A percentile compares a stretch with the other conserved stretches of the same genome.
Conservation (phyloP, 2,888 invertebrate genomes). For the Plusia festucae region DNA sequence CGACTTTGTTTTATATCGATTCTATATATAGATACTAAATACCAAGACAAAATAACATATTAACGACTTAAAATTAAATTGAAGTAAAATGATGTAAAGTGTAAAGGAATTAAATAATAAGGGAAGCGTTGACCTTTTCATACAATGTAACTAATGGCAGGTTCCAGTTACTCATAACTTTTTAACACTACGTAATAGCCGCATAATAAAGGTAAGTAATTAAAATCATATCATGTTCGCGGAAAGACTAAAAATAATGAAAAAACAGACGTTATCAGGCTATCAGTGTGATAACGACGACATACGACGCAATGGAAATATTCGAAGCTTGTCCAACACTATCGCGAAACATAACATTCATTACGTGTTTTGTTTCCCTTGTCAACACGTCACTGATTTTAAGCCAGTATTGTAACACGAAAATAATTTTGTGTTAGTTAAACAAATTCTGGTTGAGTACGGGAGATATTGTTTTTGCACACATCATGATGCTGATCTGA, state of each 20-base stretch:
- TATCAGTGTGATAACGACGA: conserved; percentile 46
- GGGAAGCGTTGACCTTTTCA: conserved; percentile 4
- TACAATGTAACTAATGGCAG: not conserved
- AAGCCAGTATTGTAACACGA: not conserved
- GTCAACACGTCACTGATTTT: not conserved
- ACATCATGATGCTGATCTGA: conserved; percentile 10
- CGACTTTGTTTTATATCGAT: too few species aligned
- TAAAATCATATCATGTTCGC: conserved; percentile 42
- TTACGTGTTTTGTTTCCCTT: not conserved
- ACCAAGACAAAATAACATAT: too few species aligned
- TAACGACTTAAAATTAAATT: too few species aligned
- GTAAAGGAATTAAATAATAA: not conserved
- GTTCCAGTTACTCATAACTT: conserved; percentile 19
- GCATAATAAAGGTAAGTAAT: conserved; percentile 39
- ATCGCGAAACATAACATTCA: not conserved
- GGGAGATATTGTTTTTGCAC: conserved; percentile 26
- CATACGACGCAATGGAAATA: conserved; percentile 6
- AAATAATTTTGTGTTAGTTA: not conserved
- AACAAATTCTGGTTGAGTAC: conserved; percentile 1
- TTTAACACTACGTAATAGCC: conserved; percentile 6
- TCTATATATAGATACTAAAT: too few species aligned
- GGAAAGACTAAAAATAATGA: conserved; percentile 49
- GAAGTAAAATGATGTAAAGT: not conserved
- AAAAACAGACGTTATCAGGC: conserved; percentile 50
- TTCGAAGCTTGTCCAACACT: not conserved